phyloP scores from a whole-genome alignment of 2,888 invertebrate species.

The Agrochola lychnidis region DNA sequence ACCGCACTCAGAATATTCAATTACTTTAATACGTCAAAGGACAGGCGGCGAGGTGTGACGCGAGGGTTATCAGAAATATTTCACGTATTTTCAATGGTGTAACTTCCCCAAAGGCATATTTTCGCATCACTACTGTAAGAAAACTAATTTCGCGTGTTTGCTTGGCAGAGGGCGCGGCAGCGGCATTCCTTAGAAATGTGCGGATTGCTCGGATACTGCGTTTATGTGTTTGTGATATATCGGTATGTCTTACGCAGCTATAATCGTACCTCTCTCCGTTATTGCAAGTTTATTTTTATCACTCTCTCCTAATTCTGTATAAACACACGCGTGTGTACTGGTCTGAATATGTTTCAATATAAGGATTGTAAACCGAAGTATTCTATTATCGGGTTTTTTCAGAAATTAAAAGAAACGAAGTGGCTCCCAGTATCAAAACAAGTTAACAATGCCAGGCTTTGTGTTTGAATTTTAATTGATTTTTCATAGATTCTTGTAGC shows the following conservation, averaged over 20 bases:
- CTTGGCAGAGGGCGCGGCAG: conserved; percentile 68
- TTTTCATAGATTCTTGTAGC: conserved; percentile 55
- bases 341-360: conserved; percentile 24
- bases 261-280: conserved; percentile 42
- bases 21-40: conserved; percentile 34
- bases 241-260: conserved; percentile 49
- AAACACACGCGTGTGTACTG: not conserved
- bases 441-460: conserved; percentile 51
- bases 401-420: conserved; percentile 49
- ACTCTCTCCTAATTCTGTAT: conserved; percentile 13
- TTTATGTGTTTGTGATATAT: conserved; percentile 64
- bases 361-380: conserved; percentile 23
- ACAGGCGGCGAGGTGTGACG: conserved; percentile 24
- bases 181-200: conserved; percentile 67
- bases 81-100: conserved; percentile 66
- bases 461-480: conserved; percentile 57
- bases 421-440: conserved; percentile 48
- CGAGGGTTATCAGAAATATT: conserved; percentile 68
- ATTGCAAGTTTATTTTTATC: conserved; percentile 48
- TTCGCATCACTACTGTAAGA: conserved; percentile 71
- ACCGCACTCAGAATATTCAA: conserved; percentile 31
- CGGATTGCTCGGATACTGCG: conserved; percentile 59
- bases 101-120: conserved; percentile 70
- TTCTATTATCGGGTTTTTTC: conserved; percentile 19
- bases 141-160: conserved; percentile 81